A percentile compares a stretch with the other conserved stretches of the same genome.
phyloP scores from a whole-genome alignment of 1,140 invertebrate genomes.

The Portunus trituberculatus region DNA sequence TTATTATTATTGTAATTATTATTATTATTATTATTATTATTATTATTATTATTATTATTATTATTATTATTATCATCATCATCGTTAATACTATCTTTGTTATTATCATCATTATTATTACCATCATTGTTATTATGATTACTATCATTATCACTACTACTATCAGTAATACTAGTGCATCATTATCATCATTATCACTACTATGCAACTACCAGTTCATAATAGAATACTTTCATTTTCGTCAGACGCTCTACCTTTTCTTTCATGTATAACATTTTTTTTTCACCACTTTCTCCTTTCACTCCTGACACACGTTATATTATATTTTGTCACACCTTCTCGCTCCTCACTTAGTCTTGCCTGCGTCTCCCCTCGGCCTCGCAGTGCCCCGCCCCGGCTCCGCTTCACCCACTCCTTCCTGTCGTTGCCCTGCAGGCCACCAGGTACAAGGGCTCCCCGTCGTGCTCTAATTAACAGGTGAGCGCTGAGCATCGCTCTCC shows the following conservation, averaged over 20 bases:
- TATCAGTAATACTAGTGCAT: no score
- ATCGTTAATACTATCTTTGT: no score
- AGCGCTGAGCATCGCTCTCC: not conserved
- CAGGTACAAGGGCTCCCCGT: not conserved
- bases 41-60: no score
- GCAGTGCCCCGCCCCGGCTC: not conserved
- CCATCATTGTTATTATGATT: no score
- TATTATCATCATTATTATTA: no score
- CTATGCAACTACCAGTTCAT: not conserved
- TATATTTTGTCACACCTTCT: not conserved
- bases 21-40: no score
- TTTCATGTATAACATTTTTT: not conserved
- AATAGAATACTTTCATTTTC: not conserved
- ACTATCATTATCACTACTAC: no score
- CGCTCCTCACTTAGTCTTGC: not conserved
- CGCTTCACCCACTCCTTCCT: not conserved
- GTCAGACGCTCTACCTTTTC: not conserved
- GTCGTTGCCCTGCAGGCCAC: not conserved
- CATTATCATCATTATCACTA: no score
- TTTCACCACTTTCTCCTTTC: not conserved
- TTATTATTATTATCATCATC: no score
- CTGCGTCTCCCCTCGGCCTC: not conserved
- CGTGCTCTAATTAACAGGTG: not conserved
- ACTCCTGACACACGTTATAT: not conserved
- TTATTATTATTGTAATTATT: no score